Base-by-base conservation (phyloP, 30 jellyfish, hydroid and myxozoan genomes). In the Aurelia aurita complex sp. Pacific region DNA sequence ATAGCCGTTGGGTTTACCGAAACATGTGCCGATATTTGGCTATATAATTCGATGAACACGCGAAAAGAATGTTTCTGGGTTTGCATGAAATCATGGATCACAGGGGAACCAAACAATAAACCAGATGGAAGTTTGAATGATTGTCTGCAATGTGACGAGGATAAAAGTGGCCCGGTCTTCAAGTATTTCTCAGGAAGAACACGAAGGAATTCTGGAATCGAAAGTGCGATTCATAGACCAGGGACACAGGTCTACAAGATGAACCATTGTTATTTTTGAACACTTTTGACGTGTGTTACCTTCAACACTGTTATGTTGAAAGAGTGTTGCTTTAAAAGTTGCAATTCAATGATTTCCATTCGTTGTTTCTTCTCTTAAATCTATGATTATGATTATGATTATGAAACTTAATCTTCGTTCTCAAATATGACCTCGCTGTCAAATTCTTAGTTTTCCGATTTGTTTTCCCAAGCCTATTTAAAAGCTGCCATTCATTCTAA, bases 151-250 rank as follows among this genome's bases (percentile, higher is more conserved):
- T 86, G 96, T 38, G 96, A 86, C 43, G 96, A 86, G 52, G 96
- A 86, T 55, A 86, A 86, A 40, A 74, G 89, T 77, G 96, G 96
- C 43, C 96, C 96, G 4, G 90, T 86, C 54, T 86, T 86, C 78
- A 86, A 86, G 79, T 86, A 76, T 42, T 86, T 76, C 83, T 77
- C 96, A 6, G 96, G 96, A 7, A 87, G 96, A 59, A 86, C 96
- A 40, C 70, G 96, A 55, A 57, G 96, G 76, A 86, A 86, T 76
- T 76, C 90, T 86, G 96, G 96, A 35, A 86, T 86, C 23, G 72
- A 66, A 9, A 86, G 96, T 76, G 96, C 96, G 15, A 86, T 86
- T 33, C 36, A 86, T 69, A 67, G 96, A 72, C 96, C 96, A 50
- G 90, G 90, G n/a, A 63, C 33, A 16, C 89, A 77, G 77, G 86